Evolutionary conservation across 2,888 invertebrate genomes (phyloP).

Genomic region (Aphidoletes aphidimyza): DNA sequence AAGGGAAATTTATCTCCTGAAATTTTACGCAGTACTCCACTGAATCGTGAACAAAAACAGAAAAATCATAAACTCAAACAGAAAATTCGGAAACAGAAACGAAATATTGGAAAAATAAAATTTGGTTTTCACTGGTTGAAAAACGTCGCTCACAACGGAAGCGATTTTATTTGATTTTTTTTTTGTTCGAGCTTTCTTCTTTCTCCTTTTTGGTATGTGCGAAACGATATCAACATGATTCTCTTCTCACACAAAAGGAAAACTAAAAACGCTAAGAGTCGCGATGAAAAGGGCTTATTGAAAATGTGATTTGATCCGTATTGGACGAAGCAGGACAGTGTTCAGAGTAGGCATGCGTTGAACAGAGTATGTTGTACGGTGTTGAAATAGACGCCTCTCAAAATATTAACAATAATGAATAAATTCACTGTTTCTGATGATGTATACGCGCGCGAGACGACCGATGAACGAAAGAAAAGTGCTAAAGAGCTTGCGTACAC

Average conservation of each 20-base stretch:
- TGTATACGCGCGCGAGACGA: conserved; percentile 46
- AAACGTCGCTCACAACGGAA: neutral
- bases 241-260: neutral
- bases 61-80: neutral
- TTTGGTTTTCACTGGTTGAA: neutral
- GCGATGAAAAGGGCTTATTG: conserved; percentile 40
- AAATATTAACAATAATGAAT: conserved; percentile 27
- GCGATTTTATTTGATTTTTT: neutral
- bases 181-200: neutral
- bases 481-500: conserved; percentile 47
- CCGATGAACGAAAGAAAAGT: conserved; percentile 45
- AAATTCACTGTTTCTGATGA: conserved; percentile 29
- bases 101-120: neutral
- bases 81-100: neutral
- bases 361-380: conserved; percentile 14
- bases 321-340: neutral
- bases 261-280: conserved; percentile 11
- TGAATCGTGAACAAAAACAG: neutral
- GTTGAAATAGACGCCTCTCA: conserved; percentile 40
- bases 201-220: neutral
- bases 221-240: conserved; percentile 33
- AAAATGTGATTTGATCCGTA: neutral
- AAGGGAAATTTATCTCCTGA: conserved; percentile 28
- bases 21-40: conserved; percentile 12
- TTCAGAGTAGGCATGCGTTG: conserved; percentile 32